Evolutionary conservation across 2,888 invertebrate genomes (phyloP).

Genomic region (Leucophenga montana): DNA sequence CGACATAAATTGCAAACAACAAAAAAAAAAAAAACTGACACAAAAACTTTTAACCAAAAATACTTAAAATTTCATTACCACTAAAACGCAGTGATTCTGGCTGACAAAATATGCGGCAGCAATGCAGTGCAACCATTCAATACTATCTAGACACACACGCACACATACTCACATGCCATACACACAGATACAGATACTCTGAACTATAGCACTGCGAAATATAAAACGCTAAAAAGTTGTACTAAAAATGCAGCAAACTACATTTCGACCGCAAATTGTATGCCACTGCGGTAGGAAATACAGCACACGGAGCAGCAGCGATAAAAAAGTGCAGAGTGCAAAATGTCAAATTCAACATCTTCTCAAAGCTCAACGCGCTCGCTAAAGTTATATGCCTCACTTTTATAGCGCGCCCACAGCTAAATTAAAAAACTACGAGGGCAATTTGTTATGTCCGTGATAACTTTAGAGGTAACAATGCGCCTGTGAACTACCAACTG

Average conservation of each 20-base stretch:
- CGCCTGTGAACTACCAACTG: no score
- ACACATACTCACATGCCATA: neutral
- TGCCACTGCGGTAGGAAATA: constrained; percentile 36
- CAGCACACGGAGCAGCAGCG: constrained; percentile 39
- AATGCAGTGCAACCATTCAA: neutral
- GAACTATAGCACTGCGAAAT: constrained; percentile 25
- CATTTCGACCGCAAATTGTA: constrained; percentile 43
- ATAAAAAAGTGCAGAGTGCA: constrained; percentile 11
- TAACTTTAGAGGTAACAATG: no score
- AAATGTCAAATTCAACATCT: constrained; percentile 50
- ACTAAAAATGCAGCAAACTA: no score
- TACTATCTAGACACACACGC: neutral
- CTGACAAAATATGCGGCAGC: neutral
- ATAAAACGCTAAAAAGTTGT: constrained; percentile 42
- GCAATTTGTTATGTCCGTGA: no score
- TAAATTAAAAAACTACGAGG: no score
- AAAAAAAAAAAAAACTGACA: constrained; percentile 50
- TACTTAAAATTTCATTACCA: constrained; percentile 62
- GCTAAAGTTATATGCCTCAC: no score
- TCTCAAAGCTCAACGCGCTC: no score
- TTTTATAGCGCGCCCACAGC: no score
- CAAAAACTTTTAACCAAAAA: constrained; percentile 31
- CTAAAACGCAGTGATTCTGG: constrained; percentile 52
- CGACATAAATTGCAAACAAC: constrained; percentile 28
- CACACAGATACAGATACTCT: no score